Base-by-base conservation (phyloP, 2,113 vertebrate genomes). In the Oncorhynchus keta region DNA sequence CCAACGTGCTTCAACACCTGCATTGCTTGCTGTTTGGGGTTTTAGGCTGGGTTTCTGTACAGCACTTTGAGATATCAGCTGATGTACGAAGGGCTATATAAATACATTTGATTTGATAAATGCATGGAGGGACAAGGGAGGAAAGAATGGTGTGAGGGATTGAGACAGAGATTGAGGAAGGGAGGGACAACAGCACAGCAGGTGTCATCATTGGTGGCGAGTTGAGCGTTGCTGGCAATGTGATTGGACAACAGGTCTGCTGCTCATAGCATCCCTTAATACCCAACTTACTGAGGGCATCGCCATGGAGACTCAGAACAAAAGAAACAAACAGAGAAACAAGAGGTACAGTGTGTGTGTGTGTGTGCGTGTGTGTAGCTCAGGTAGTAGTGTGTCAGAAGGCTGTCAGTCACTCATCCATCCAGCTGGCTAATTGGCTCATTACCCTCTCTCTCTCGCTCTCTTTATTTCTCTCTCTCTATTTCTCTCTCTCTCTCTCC, bases 401-500 rank as follows among this genome's bases (percentile, higher is more conserved):
- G 92, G 95, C 96, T 99, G 97, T 99, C 97, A 99, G 94, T 99
- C 97, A 99, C 94, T 95, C 96, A 97, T 96, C 97, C 97, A 99
- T 98, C 97, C 97, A 97, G 96, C 97, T 94, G 93, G 92, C 92
- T 99, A 99, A 99, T 99, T 99, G 97, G 97, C 97, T 99, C 96
- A 97, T 98, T 98, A 97, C 97, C 96, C 96, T 96, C 95, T 96
- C 95, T 95, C 93, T 95, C 94, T 59, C 74, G 65, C 62, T 76
- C 51, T 72, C 75, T 76, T 70, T 77, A 70, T 57, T 70, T 48
- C 70, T 51, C 73, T 73, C 69, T 79, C 70, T 67, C 28, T 51
- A 78, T 77, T 65, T 95, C 93, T 95, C 94, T 57, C 72, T 68
- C 57, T 76, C 72, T 76, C 72, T 57, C 73, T 48, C 72, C 1